Evolutionary conservation across 2,797 vertebrate genomes (phyloP).

Genomic region (Anguilla pacifica): DNA sequence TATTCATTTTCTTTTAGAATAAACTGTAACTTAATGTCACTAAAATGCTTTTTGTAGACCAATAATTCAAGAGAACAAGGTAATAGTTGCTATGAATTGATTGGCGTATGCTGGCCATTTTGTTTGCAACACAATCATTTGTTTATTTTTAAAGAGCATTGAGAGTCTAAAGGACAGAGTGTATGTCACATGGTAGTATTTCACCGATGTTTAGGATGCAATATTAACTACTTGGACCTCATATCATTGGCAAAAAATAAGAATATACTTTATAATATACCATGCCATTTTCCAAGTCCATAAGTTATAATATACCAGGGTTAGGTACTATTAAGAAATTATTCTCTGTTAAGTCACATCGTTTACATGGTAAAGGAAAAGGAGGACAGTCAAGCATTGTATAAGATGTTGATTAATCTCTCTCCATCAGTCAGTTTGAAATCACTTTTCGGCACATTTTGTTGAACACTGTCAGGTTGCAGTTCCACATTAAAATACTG

Average conservation of each 20-base stretch:
- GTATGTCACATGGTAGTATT: background rate
- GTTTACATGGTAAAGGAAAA: background rate
- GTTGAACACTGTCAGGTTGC: slow-evolving; percentile 7
- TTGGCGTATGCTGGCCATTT: background rate
- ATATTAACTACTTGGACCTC: background rate
- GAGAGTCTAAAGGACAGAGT: background rate
- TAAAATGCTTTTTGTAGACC: background rate
- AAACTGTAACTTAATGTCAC: background rate
- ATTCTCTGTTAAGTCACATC: background rate
- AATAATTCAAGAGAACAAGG: background rate
- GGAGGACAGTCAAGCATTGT: background rate
- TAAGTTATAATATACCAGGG: background rate
- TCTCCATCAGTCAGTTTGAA: background rate
- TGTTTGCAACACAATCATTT: background rate
- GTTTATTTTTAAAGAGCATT: background rate
- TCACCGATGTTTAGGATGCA: background rate
- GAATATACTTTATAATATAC: background rate
- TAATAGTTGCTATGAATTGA: background rate
- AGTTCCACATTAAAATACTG: slow-evolving; percentile 23
- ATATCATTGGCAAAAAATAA: background rate
- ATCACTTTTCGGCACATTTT: slow-evolving; percentile 38
- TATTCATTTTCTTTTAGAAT: background rate
- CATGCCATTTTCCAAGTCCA: background rate
- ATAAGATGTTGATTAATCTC: slow-evolving; percentile 4
- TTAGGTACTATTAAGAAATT: background rate